A percentile compares a stretch with the other conserved stretches of the same genome.
Conservation (phyloP, 2,797 vertebrate genomes). For the Chelon labrosus region DNA sequence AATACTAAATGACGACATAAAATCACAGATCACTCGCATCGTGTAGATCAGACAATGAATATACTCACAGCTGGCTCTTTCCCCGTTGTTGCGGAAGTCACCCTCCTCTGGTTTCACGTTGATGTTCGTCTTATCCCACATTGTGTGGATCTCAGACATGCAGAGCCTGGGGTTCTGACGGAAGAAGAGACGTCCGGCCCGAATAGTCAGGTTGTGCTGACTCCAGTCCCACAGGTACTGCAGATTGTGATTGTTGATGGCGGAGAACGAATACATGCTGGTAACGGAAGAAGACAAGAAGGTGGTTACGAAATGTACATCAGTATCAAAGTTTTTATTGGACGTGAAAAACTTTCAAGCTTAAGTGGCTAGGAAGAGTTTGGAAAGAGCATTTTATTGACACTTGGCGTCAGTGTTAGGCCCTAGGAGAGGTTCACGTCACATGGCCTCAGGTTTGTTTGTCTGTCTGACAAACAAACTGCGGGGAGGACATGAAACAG, state of each 20-base stretch:
- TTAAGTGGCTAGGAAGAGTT: slow-evolving; percentile 1
- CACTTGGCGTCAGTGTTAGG: slow-evolving; percentile 51
- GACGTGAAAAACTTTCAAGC: neutral
- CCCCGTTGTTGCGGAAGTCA: slow-evolving; percentile 95
- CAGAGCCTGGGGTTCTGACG: slow-evolving; percentile 96
- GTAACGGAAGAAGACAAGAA: slow-evolving; percentile 10
- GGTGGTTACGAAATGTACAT: neutral
- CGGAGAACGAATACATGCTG: slow-evolving; percentile 95
- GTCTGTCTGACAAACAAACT: slow-evolving; percentile 28
- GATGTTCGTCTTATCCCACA: slow-evolving; percentile 93
- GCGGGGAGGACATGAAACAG: slow-evolving; percentile 33
- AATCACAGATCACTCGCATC: too few species aligned
- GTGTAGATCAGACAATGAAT: too few species aligned
- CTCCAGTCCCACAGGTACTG: slow-evolving; percentile 98
- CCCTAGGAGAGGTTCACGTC: neutral
- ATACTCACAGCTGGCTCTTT: slow-evolving; percentile 95
- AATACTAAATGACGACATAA: too few species aligned
- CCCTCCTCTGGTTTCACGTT: slow-evolving; percentile 88
- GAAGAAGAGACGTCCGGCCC: slow-evolving; percentile 93
- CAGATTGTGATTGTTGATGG: slow-evolving; percentile 95
- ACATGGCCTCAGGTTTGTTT: slow-evolving; percentile 25
- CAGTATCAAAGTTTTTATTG: neutral
- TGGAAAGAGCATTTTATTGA: slow-evolving; percentile 23
- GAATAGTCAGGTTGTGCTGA: slow-evolving; percentile 95
- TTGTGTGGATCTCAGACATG: slow-evolving; percentile 94